Base-by-base conservation (phyloP, 2,888 invertebrate genomes). In the Euzetes globulus region DNA sequence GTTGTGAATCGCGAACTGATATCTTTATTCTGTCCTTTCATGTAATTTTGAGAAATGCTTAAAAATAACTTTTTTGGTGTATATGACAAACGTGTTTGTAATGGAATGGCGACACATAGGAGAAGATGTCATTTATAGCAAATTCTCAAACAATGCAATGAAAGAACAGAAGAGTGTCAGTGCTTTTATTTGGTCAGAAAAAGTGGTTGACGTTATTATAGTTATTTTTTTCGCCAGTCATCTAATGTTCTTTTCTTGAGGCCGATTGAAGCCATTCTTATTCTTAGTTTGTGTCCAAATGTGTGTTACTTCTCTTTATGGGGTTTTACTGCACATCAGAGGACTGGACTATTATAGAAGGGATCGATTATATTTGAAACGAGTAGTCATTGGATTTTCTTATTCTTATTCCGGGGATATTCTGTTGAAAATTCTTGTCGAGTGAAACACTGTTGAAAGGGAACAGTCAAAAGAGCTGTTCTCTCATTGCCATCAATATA, bases 401-500 rank as follows among this genome's bases (percentile, higher is more conserved):
- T 41, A 41, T 41, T 41, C 41, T 41, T 41, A 41, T 41, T 41
- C 41, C 41, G 41, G 41, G 13, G 41, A 41, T 41, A 41, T 41
- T 41, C 41, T 41, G 50, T n/a, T 50, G 19, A 19, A 50, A 50
- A 50, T 19, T 5, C n/a, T 50, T 50, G n/a, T 5, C 41, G n/a
- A 17, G 19, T n/a, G 17, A 50, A 50, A n/a, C n/a, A n/a, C 19
- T 50, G 50, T 5, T 4, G 41, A 41, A 11, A 41, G 41, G 50
- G 50, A 50, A 50, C 50, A 19, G 50, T n/a, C 27, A 15, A 27
- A 27, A 27, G 13, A 58, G 15, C 27, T 4, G 3, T 58, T 58
- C 58, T 27, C 25, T 58, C 58, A 50, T 50, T 50, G 50, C n/a
- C 58, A 58, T 19, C 27, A 58, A 58, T 58, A 58, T 58, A 58